These are phyloP conservation scores for Telenomus remus DNA, from an alignment of 1,140 invertebrate species.

Conservation along the genomic window DNA sequence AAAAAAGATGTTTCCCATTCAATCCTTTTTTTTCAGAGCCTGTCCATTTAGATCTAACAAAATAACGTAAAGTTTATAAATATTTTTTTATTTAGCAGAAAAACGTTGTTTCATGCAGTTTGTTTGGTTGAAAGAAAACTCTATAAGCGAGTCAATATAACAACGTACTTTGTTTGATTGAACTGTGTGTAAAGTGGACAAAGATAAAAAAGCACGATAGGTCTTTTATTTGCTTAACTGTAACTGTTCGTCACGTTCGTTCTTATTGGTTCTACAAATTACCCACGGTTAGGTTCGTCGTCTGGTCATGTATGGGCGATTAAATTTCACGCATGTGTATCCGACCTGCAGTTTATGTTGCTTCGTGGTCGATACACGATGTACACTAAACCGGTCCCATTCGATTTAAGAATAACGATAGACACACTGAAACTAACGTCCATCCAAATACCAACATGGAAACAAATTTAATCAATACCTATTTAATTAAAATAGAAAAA, in stretches of 20 bases:
- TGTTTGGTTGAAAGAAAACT: conserved; percentile 8
- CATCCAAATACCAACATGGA: conserved; percentile 8
- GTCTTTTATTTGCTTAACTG: conserved; percentile 23
- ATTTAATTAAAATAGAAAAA: too few relatives aligned
- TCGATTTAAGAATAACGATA: conserved; percentile 33
- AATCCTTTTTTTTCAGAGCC: too few relatives aligned
- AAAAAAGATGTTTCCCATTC: too few relatives aligned
- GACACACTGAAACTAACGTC: conserved; percentile 15
- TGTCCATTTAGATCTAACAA: too few relatives aligned
- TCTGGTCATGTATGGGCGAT: conserved; percentile 61
- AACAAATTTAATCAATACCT: too few relatives aligned
- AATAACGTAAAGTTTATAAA: too few relatives aligned
- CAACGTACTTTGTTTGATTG: conserved; percentile 17
- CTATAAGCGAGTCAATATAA: conserved; percentile 9
- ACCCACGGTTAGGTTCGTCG: conserved; percentile 48
- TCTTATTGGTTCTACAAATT: conserved; percentile 60
- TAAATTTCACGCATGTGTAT: conserved; percentile 63
- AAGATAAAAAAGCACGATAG: conserved; percentile 6
- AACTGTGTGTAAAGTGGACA: conserved; percentile 13
- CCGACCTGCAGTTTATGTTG: conserved; percentile 62
- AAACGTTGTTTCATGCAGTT: too few relatives aligned
- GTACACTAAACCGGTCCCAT: conserved; percentile 26
- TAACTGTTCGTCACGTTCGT: conserved; percentile 49
- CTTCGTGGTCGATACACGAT: conserved; percentile 55
- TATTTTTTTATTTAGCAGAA: too few relatives aligned